Evolutionary conservation across 1,140 invertebrate species (phyloP), one percentile per base, ranked within the genome.

Genomic region (Chionoecetes opilio): DNA sequence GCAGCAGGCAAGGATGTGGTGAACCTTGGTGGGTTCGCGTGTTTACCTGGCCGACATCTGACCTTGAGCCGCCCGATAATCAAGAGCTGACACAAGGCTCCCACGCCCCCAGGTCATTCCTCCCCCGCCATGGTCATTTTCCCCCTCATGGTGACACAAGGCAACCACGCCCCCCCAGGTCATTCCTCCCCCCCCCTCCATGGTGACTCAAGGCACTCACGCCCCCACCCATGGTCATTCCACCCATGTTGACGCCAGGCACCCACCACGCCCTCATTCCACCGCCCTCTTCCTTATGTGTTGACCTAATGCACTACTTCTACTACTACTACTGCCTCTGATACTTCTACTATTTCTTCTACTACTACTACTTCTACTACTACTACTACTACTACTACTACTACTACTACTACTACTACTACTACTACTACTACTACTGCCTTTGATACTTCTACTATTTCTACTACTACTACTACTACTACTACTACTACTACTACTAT

Each of bases 11-110:
- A n/a, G 63, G n/a, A 75, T 26, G 63, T 75, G 63, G 63, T 75
- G 11, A n/a, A 2, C 21, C 6, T 75, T 26, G n/a, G 63, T 75
- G 63, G 11, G 21, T 26, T 17, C n/a, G 63, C 6, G 63, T n/a
- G 63, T 75, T 17, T 75, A 26, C n/a, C 3, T 26, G 63, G 21
- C 63, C 63, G 6, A 6, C n/a, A 26, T n/a, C 21, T 75, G 63
- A 75, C 63, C 63, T 75, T 75, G 63, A 75, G 21, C n/a, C n/a
- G 63, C 21, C 63, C 63, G 63, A 75, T 75, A 75, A 75, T 75
- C 63, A 75, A 75, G 63, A 8, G 63, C 29, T 8, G n/a, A 9
- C 8, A 29, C 35, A 1, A 29, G 9, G 29, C 35, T 9, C 35
- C n/a, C 37, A 2, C 37, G 21, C 35, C 37, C 87, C 34, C 21